Percentiles rank a stretch among this genome's conserved stretches.
Evolutionary conservation across 2,888 invertebrate species (phyloP).

Genomic region (Drosophila testacea): DNA sequence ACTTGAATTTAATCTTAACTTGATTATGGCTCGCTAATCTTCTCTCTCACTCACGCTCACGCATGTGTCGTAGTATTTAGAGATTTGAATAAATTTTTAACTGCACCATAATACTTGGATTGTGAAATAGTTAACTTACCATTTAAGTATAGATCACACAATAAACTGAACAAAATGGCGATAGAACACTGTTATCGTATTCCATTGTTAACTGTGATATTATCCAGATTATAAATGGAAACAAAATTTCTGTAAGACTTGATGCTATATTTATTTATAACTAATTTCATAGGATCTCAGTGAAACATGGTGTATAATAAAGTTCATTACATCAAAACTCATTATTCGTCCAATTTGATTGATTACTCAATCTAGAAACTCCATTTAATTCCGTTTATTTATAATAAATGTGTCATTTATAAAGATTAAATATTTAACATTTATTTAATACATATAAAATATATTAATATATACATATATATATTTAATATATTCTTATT

Average conservation of each 20-base stretch:
- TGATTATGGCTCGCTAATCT: constrained; percentile 32
- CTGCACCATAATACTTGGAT: constrained; percentile 18
- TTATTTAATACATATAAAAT: no score
- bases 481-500: no score
- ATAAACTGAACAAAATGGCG: constrained; percentile 22
- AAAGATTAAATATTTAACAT: no score
- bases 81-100: constrained; percentile 8
- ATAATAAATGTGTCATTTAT: not conserved
- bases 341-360: not conserved
- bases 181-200: not conserved
- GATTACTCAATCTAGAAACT: not conserved
- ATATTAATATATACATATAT: no score
- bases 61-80: constrained; percentile 30
- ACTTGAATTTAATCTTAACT: constrained; percentile 45
- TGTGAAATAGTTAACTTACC: constrained; percentile 11
- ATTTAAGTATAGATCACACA: constrained; percentile 8
- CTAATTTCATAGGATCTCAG: no score
- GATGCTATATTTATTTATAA: no score
- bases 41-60: constrained; percentile 18
- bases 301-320: no score
- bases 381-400: not conserved
- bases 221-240: not conserved
- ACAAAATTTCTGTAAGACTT: not conserved
- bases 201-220: not conserved
- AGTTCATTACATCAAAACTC: not conserved